A percentile compares a stretch with the other conserved stretches of the same genome.
phyloP scores from a whole-genome alignment of 1,140 invertebrate genomes.

The Ctenoplectra terminalis region DNA sequence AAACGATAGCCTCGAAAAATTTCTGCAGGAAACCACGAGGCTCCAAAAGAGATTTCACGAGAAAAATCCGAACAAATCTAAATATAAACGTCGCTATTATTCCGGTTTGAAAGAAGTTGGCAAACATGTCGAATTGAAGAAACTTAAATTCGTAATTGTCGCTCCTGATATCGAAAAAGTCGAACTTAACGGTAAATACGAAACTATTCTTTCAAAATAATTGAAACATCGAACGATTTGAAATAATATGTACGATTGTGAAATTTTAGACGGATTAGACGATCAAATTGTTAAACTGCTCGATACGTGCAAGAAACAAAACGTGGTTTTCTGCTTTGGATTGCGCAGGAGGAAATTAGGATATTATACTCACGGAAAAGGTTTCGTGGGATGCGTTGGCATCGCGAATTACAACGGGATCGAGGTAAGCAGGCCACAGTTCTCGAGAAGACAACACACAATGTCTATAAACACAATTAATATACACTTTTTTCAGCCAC shows the following conservation, averaged over 20 bases:
- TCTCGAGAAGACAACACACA: neutral
- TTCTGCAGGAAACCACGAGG: slow-evolving; percentile 67
- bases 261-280: slow-evolving; percentile 69
- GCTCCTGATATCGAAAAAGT: slow-evolving; percentile 72
- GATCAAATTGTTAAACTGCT: slow-evolving; percentile 63
- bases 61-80: slow-evolving; percentile 68
- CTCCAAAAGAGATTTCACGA: slow-evolving; percentile 70
- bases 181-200: slow-evolving; percentile 60
- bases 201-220: neutral
- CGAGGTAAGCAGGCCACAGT: slow-evolving; percentile 77
- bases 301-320: slow-evolving; percentile 70
- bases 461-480: neutral
- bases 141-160: slow-evolving; percentile 71
- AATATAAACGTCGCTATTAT: slow-evolving; percentile 65
- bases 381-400: slow-evolving; percentile 84
- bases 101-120: slow-evolving; percentile 73
- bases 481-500: slow-evolving; percentile 57
- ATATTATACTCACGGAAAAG: slow-evolving; percentile 83
- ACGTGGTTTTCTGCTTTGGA: slow-evolving; percentile 84
- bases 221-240: neutral
- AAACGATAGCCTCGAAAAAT: slow-evolving; percentile 61
- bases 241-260: neutral
- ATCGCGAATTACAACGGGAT: slow-evolving; percentile 84
- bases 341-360: slow-evolving; percentile 83
- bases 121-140: slow-evolving; percentile 67